Base-by-base conservation (phyloP, 1,140 invertebrate genomes). In the Cydia fagiglandana region DNA sequence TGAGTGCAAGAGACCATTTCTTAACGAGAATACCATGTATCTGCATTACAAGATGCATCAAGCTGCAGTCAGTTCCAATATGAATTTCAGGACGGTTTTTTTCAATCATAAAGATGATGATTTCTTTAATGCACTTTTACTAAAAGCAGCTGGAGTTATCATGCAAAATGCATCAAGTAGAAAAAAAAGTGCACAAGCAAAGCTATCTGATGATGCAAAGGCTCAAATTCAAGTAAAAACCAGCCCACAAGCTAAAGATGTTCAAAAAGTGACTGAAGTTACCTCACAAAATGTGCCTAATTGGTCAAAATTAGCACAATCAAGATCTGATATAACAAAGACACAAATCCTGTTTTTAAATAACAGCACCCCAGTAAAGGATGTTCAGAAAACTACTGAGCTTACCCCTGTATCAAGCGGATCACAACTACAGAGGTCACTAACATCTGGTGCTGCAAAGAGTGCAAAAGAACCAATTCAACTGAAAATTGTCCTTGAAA, bases 101-200 rank as follows among this genome's bases (percentile, higher is more conserved):
- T 70, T 70, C n/a, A 70, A 70, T 38, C 15, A 20, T 70, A 34
- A 4, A 15, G 7, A 17, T 1, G 34, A 70, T 70, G 66, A 70
- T 38, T 41, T 70, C n/a, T 38, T 17, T 9, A 70, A 70, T 38
- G n/a, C 66, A 38, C 66, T 70, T 12, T 45, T 61, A 12, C 20
- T 70, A 17, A n/a, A 70, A 70, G 34, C 30, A 10, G 66, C 66
- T 41, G 66, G 66, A 6, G 6, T 61, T 20, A 61, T 17, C 2
- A 61, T 61, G 56, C 17, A 24, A 24, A 61, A 61, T 61, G 9
- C 12, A 61, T 9, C 4, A 61, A 61, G 3, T 7, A 53, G 15
- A 2, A 53, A 53, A 53, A 17, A 24, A 9, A 24, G 24, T 61
- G 2, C 10, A 24, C 17, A 24, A 24, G 9, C 6, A 20, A 61